Conservation (phyloP, 2,113 vertebrate genomes). For the Trematocara nigrifrons region DNA sequence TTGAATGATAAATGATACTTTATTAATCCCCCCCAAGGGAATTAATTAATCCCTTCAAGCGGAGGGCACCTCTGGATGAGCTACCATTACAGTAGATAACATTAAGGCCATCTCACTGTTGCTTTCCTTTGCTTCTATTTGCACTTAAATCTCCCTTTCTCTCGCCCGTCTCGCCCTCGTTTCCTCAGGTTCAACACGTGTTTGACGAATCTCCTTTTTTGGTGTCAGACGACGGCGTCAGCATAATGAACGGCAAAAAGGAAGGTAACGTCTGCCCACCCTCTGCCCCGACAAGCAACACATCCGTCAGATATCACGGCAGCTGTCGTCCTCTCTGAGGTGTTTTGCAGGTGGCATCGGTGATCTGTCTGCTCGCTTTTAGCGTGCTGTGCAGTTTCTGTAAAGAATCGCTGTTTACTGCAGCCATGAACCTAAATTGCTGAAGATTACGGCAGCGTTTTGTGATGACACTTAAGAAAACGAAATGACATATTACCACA, state of each 20-base stretch:
- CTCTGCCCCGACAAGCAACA: not conserved
- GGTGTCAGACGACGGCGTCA: constrained; percentile 84
- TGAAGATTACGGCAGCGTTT: constrained; percentile 22
- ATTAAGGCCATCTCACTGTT: not conserved
- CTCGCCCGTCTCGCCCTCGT: not conserved
- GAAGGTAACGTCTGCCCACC: constrained; percentile 78
- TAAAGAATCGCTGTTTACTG: constrained; percentile 6
- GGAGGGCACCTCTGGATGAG: constrained; percentile 45
- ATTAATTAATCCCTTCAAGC: constrained; percentile 50
- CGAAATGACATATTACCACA: not conserved
- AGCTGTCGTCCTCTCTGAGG: not conserved
- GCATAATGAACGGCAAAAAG: constrained; percentile 87
- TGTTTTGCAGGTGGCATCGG: not conserved
- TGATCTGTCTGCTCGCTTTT: not conserved
- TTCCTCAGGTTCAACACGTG: constrained; percentile 79
- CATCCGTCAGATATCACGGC: not conserved
- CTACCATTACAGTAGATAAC: constrained; percentile 36
- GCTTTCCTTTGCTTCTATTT: not conserved
- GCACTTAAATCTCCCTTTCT: not conserved
- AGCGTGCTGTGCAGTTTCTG: not conserved
- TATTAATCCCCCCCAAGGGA: constrained; percentile 50
- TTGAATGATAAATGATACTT: constrained; percentile 54
- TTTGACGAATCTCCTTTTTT: constrained; percentile 92
- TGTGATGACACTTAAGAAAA: constrained; percentile 41
- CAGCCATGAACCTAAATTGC: constrained; percentile 13